Evolutionary conservation across 2,113 vertebrate genomes (phyloP).

Genomic region (Ceyx cyanopectus): DNA sequence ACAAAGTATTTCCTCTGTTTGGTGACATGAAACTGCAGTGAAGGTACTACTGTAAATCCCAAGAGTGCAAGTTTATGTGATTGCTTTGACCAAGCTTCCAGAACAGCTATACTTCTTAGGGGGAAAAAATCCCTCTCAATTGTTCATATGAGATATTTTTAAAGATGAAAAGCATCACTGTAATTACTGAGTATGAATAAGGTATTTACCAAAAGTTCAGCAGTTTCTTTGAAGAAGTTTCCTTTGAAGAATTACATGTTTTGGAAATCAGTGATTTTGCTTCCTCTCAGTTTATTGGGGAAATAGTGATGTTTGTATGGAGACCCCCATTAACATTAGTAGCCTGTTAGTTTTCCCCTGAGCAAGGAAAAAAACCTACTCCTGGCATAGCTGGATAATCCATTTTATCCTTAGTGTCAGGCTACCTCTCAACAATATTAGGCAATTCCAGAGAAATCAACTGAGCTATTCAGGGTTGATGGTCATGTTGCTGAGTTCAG

Average conservation of each 20-base stretch:
- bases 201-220: background rate
- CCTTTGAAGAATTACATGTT: background rate
- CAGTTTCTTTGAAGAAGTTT: background rate
- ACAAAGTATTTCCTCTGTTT: conserved; percentile 67
- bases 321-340: background rate
- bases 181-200: conserved; percentile 21
- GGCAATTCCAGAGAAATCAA: background rate
- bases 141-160: background rate
- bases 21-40: conserved; percentile 52
- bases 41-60: conserved; percentile 32
- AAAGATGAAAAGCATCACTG: conserved; percentile 6
- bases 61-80: background rate
- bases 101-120: conserved; percentile 5
- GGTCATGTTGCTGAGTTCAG: background rate
- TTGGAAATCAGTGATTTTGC: conserved; percentile 6
- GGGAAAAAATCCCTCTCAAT: background rate
- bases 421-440: background rate
- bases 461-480: background rate
- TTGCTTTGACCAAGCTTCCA: background rate
- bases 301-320: background rate
- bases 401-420: background rate
- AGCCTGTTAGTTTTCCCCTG: background rate
- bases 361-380: background rate
- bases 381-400: background rate
- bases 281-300: conserved; percentile 38